These are phyloP conservation scores for Synodontis membranacea DNA, from an alignment of 2,113 vertebrate species.

Conservation along the genomic window DNA sequence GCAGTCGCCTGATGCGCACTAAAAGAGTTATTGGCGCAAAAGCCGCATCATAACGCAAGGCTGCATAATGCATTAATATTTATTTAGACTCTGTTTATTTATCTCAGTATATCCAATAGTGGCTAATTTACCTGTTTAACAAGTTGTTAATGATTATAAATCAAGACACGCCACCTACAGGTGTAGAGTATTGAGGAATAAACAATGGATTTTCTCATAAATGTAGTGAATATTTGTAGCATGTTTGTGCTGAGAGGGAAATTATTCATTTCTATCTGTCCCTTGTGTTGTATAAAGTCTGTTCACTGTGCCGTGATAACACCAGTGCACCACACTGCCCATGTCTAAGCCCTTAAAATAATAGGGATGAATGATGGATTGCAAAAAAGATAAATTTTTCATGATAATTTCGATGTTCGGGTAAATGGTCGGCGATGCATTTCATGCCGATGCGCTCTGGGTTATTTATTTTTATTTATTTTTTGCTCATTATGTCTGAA, in stretches of 20 bases:
- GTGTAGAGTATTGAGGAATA: background rate
- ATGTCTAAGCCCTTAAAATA: background rate
- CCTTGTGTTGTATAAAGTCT: background rate
- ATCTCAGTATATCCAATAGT: background rate
- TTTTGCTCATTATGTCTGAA: background rate
- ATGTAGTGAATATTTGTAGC: background rate
- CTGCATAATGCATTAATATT: background rate
- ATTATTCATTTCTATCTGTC: background rate
- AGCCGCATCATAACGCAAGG: background rate
- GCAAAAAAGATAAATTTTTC: background rate
- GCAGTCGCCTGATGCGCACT: background rate
- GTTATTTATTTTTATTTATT: background rate
- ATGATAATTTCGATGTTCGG: background rate
- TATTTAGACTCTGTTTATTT: background rate
- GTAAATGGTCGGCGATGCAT: background rate
- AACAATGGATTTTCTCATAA: background rate
- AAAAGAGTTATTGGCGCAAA: background rate
- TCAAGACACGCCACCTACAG: conserved; percentile 53
- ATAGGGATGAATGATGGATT: background rate
- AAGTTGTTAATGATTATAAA: conserved; percentile 38
- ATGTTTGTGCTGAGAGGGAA: background rate
- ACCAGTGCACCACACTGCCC: background rate
- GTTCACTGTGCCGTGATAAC: background rate
- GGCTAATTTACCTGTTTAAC: background rate
- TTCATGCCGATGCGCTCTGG: background rate